Base-by-base conservation (phyloP, 2,888 invertebrate species). In the Scrobipalpa atriplicella region DNA sequence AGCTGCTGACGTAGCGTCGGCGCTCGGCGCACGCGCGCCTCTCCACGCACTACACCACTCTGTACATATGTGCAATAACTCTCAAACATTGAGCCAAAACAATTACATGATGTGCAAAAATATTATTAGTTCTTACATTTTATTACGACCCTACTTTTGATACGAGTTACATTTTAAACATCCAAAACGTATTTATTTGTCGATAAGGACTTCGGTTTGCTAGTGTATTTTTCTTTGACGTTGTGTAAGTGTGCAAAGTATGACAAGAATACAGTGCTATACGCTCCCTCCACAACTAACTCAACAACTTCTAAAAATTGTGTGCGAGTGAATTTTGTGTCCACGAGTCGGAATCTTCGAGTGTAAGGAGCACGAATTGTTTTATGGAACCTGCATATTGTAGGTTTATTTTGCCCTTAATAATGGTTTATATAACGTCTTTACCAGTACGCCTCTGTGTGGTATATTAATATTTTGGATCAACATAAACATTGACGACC, bases 1-100 rank as follows among this genome's bases (percentile, higher is more conserved):
- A 98, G 93, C 94, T 98, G 94, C 94, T 98, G 84, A 98, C 98
- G 96, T 98, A 98, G 97, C 95, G 95, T 87, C 93, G 93, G 95
- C 93, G 81, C 70, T 81, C 73, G 92, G 91, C 89, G 92, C 87
- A 69, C 62, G 70, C 71, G 87, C 91, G 89, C 87, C 90, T 75
- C 66, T 68, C 70, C 70, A 62, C 74, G 70, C 75, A 74, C 74
- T 75, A 74, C 77, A 75, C 71, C 77, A 79, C 72, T 80, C 81
- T 87, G 84, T 89, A 89, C 83, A 90, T 81, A 77, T 70, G 74
- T 69, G 82, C 82, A 80, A 84, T 81, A 76, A 75, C 79, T 80
- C 79, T 81, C 72, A 82, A 82, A 74, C 78, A 78, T 76, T 80
- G 81, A 84, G 84, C 80, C 82, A 80, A 75, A 84, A 80, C 76